Evolutionary conservation across 2,888 invertebrate species (phyloP), one percentile per base, ranked within the genome.

Genomic region (Sesamia inferens): DNA sequence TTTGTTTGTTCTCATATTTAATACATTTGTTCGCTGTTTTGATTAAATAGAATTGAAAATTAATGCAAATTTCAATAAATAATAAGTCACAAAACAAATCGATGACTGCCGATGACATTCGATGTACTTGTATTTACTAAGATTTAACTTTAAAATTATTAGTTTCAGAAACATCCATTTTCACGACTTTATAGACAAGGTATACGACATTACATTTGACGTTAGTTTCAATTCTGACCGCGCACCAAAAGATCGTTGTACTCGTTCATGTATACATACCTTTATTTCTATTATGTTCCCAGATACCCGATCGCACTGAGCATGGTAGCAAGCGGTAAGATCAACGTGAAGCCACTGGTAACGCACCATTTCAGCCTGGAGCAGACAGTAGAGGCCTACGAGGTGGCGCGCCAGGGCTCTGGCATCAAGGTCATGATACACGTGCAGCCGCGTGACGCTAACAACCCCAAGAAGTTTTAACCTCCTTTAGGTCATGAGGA

Each of bases 401-500:
- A 99, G 88, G 97, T 97, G 8, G 97, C 99, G 0, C 97, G 97
- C 79, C 97, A 97, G 67, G 98, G 98, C 3, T 93, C 96, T 66
- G 98, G 97, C 79, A 98, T 99, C 88, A 99, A 99, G 95, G 98
- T 99, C 85, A 98, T 99, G 97, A 99, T 99, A 73, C 98, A 99
- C 90, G 97, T 97, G 2, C 96, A 97, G 86, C 96, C 97, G 0
- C 87, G 94, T 11, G 93, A 97, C 83, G 79, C 94, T 22, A 97
- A 97, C 87, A 97, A 97, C 87, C 88, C 91, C 0, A 77, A 76
- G 0, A 92, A 93, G 76, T 93, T 93, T 84, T 90, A 90, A 57
- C 19, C 10, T 47, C 59, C 55, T n/a, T 11, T 11, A 58, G 58
- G 16, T 5, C 31, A 8, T 58, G 16, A 1, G 31, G 31, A 58